These are phyloP conservation scores for Meganola albula DNA, from an alignment of 2,888 invertebrate genomes.

Conservation along the genomic window DNA sequence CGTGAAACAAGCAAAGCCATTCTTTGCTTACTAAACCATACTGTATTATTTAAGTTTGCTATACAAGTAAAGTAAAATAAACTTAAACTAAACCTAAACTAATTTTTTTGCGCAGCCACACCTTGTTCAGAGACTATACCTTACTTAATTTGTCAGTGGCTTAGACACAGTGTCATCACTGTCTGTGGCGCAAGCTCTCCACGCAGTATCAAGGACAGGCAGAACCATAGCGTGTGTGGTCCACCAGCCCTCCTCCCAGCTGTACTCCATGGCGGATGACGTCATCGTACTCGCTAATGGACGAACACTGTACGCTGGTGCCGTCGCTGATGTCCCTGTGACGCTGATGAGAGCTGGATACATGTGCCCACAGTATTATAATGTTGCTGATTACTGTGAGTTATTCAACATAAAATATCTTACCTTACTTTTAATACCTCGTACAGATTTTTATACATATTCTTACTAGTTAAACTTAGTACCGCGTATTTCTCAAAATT, in stretches of 20 bases:
- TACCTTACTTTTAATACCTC: no score
- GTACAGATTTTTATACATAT: no score
- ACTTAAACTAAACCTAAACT: no score
- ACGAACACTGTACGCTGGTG: slow-evolving; percentile 82
- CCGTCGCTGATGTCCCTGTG: slow-evolving; percentile 76
- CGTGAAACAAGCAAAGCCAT: no score
- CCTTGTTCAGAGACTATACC: no score
- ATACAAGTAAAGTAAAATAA: no score
- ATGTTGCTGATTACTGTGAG: slow-evolving; percentile 87
- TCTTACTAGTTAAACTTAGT: no score
- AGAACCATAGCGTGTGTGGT: slow-evolving; percentile 86
- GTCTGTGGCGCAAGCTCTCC: slow-evolving; percentile 79
- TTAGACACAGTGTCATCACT: slow-evolving; percentile 82
- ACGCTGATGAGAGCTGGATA: slow-evolving; percentile 79
- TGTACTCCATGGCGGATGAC: slow-evolving; percentile 85
- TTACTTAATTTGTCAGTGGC: slow-evolving; percentile 71
- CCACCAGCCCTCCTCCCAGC: slow-evolving; percentile 87
- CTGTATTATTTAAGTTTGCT: no score
- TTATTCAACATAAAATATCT: no score
- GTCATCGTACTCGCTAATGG: slow-evolving; percentile 83
- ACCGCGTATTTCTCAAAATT: no score
- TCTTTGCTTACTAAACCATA: no score
- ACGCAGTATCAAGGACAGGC: slow-evolving; percentile 79
- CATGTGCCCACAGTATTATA: slow-evolving; percentile 85
- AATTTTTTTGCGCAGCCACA: no score